Percentiles rank a stretch among this genome's conserved stretches.
These are phyloP conservation scores for Ypsolopha scabrella DNA, from an alignment of 2,888 invertebrate genomes.

Conservation along the genomic window DNA sequence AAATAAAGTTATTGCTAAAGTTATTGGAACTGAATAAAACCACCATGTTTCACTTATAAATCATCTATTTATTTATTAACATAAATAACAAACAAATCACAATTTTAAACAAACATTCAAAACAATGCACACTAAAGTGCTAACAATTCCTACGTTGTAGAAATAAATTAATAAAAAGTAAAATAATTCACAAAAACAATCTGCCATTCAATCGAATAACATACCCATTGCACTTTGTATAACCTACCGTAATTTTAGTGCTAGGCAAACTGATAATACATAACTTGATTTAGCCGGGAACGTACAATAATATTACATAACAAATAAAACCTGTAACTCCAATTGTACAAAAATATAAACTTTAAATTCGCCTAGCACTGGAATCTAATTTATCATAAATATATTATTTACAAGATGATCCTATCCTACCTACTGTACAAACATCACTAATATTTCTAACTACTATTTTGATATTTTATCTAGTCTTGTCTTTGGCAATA, in stretches of 20 bases:
- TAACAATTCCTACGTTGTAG: constrained; percentile 50
- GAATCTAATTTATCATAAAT: constrained; percentile 4
- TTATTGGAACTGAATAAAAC: no score
- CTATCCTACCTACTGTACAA: constrained; percentile 41
- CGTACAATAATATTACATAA: not conserved
- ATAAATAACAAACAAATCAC: constrained; percentile 56
- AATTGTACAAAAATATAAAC: not conserved
- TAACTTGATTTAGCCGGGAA: not conserved
- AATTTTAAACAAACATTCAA: constrained; percentile 51
- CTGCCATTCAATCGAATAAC: no score
- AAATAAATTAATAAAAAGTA: constrained; percentile 29
- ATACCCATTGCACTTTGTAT: not conserved
- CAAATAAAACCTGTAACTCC: not conserved
- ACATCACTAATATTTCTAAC: constrained; percentile 22
- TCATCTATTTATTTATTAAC: constrained; percentile 65
- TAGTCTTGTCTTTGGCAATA: constrained; percentile 44
- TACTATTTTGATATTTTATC: constrained; percentile 24
- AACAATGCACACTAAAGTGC: constrained; percentile 28
- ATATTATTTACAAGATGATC: constrained; percentile 12
- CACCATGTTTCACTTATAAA: constrained; percentile 18
- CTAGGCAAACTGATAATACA: not conserved
- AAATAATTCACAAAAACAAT: constrained; percentile 1
- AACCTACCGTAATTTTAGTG: not conserved
- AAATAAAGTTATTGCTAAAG: no score
- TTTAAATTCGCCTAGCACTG: not conserved